Evolutionary conservation across 1,140 invertebrate genomes (phyloP), one percentile per base, ranked within the genome.

Genomic region (Drosophila guanche): DNA sequence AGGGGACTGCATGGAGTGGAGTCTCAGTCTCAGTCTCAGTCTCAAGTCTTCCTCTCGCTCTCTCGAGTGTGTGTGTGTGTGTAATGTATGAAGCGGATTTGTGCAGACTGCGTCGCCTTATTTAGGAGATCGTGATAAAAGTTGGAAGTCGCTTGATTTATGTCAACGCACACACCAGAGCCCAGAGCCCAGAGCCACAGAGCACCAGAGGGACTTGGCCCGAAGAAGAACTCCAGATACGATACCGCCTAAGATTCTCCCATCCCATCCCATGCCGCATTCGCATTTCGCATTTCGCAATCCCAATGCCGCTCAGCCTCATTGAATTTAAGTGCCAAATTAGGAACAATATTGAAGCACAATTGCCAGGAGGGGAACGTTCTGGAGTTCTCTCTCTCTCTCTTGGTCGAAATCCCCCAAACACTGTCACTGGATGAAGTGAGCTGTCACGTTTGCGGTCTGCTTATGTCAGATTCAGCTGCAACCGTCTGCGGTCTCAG

Each of bases 61-160:
- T 58, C 27, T 27, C 20, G 55, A 22, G 46, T 51, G 14, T 51
- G 4, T 51, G 23, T 51, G 51, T 69, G 62, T 66, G 70, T 74
- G 68, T 77, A 78, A 78, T 86, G 83, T 81, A 83, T 66, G 83
- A 88, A 85, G 83, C 78, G 83, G 78, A 85, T 88, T 86, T 83
- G 74, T 67, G 80, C 69, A 23, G 59, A 71, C 69, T 60, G 81
- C 80, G 60, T 86, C 83, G 83, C 85, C 90, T 90, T 90, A 90
- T 90, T 90, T 90, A 90, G 77, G 83, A 90, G 89, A 90, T 90
- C 89, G 89, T 90, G 89, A 90, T 90, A 90, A 90, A 90, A 90
- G 73, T 90, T 89, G 83, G 89, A 90, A 90, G 89, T 90, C 89
- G 79, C 89, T 89, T 90, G 89, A 90, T 90, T 90, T 90, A 90